Base-by-base conservation (phyloP, 2,888 invertebrate species). In the Cenopis cana region DNA sequence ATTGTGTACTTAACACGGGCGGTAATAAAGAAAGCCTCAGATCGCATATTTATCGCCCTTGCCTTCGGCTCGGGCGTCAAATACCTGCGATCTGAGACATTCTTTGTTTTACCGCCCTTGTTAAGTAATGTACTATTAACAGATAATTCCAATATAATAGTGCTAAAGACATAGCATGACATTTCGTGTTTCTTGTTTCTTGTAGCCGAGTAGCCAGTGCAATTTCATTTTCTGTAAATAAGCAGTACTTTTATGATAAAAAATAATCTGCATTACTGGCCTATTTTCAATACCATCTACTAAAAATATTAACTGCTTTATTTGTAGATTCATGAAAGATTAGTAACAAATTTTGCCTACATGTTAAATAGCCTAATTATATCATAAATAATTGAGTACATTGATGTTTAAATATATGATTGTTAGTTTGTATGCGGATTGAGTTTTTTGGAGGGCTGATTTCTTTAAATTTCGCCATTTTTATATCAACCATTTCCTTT, bases 391-490 rank as follows among this genome's bases (percentile, higher is more conserved):
- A 12, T 33, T 33, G 4, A 36, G 33, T 24, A 24, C 55, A 56
- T 65, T 46, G 46, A 18, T 65, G 65, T 65, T 65, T 65, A 29
- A 38, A 24, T 50, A 50, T 50, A 10, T 64, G n/a, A 65, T 46
- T 55, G 65, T 65, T 65, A 65, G 55, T 46, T 55, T 54, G 12
- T 36, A 20, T 24, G 59, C 54, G 20, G 54, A 54, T 38, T 64
- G 29, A 17, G 65, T 54, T 55, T 11, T 24, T 24, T 64, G 18
- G 65, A 10, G 11, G 54, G 29, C 29, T 49, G 49, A 56, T 56
- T 36, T 17, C 10, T 17, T 29, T 12, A 18, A 41, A 41, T 29
- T 18, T 17, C 18, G 41, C 14, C 41, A 41, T 12, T 29, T 29
- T 29, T 29, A 29, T 2, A 5, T 29, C 3, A 29, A 29, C 29